phyloP scores from a whole-genome alignment of 2,113 vertebrate genomes.

The Lipotes vexillifer region DNA sequence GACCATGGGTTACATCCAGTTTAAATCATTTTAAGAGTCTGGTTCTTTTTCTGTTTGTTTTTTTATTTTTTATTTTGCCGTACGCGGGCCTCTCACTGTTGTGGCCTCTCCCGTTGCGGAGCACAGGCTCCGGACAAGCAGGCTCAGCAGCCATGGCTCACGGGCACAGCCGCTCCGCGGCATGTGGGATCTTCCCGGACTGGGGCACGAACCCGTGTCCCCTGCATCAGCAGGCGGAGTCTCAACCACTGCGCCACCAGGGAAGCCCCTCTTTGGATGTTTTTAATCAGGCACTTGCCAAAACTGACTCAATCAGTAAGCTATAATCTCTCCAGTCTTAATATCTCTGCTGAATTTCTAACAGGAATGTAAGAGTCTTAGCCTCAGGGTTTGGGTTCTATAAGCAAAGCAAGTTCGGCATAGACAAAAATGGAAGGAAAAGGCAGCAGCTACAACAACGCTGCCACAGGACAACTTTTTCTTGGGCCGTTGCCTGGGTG shows the following conservation, averaged over 20 bases:
- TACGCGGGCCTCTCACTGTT: no score
- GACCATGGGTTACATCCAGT: not conserved
- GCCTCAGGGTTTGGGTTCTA: not conserved
- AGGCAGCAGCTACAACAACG: fast-evolving
- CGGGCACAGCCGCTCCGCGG: no score
- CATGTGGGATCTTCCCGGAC: no score
- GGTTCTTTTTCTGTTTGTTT: not conserved
- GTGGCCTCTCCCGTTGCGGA: no score
- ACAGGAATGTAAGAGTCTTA: not conserved
- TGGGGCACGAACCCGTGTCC: no score
- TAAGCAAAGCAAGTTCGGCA: not conserved
- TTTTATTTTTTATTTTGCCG: no score
- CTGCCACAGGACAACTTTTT: not conserved
- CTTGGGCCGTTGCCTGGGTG: no score
- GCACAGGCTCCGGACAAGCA: no score
- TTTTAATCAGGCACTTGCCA: not conserved
- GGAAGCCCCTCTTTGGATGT: not conserved
- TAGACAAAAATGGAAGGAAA: not conserved
- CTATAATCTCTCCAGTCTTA: not conserved
- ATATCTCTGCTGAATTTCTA: not conserved
- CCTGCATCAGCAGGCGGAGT: no score
- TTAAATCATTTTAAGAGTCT: not conserved
- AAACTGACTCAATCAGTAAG: not conserved
- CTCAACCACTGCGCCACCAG: no score
- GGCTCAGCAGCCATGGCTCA: no score